Evolutionary conservation across 2,797 vertebrate genomes (phyloP).

Genomic region (Etheostoma perlongum): DNA sequence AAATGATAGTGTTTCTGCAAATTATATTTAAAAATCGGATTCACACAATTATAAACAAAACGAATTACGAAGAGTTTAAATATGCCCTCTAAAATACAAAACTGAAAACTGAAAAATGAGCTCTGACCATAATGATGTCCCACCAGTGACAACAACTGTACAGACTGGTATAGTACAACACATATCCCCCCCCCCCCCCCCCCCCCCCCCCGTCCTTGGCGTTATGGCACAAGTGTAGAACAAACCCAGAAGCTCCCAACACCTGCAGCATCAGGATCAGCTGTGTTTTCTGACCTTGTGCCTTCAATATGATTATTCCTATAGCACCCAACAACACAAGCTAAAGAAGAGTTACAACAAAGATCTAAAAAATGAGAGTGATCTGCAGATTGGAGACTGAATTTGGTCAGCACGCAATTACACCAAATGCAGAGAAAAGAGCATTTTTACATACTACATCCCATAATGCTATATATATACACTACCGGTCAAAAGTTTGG

Average conservation of each 20-base stretch:
- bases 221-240: neutral
- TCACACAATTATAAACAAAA: neutral
- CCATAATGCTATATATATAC: no score
- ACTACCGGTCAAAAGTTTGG: no score
- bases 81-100: neutral
- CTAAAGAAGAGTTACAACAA: neutral
- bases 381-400: conserved; percentile 7
- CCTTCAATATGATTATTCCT: neutral
- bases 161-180: neutral
- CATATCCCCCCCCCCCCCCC: neutral
- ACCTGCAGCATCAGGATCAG: conserved; percentile 5
- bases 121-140: neutral
- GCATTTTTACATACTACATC: neutral
- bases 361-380: neutral
- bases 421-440: neutral
- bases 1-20: neutral
- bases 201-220: no score
- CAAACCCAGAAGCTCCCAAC: neutral
- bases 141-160: neutral
- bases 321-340: neutral
- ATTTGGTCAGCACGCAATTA: neutral
- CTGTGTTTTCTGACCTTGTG: conserved; percentile 14
- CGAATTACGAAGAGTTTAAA: neutral
- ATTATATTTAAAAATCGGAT: neutral
- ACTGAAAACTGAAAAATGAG: neutral